phyloP scores from a whole-genome alignment of 2,797 vertebrate species.

The Pangasius sanitwongsei region DNA sequence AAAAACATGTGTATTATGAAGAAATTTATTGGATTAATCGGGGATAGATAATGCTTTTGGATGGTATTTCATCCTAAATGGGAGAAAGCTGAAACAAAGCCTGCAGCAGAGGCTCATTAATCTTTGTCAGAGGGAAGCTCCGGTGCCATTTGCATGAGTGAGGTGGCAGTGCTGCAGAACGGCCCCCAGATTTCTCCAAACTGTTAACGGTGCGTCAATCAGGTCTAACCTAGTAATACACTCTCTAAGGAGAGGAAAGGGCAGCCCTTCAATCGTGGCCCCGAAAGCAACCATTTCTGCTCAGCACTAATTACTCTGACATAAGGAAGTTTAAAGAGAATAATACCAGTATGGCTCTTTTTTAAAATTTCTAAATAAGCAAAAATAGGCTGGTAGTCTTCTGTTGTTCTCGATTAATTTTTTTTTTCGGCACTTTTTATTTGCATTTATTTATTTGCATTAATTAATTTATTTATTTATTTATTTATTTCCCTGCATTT shows the following conservation, averaged over 20 bases:
- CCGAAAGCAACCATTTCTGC: slow-evolving; percentile 65
- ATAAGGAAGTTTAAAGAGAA: slow-evolving; percentile 53
- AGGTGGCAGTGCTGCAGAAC: slow-evolving; percentile 90
- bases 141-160: slow-evolving; percentile 98
- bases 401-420: too few species aligned
- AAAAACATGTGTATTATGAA: slow-evolving; percentile 92
- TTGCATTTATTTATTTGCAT: background rate
- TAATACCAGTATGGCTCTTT: background rate
- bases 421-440: too few species aligned
- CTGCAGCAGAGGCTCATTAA: slow-evolving; percentile 97
- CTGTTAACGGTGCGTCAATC: slow-evolving; percentile 78
- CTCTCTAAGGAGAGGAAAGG: slow-evolving; percentile 63
- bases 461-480: background rate
- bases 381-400: too few species aligned
- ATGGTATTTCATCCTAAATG: slow-evolving; percentile 99
- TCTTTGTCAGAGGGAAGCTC: slow-evolving; percentile 99
- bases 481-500: background rate
- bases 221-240: slow-evolving; percentile 74
- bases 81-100: slow-evolving; percentile 96
- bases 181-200: slow-evolving; percentile 80
- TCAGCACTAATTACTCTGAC: slow-evolving; percentile 66
- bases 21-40: slow-evolving; percentile 98
- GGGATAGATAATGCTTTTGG: slow-evolving; percentile 99
- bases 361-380: too few species aligned
- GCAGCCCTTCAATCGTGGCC: slow-evolving; percentile 34